Evolutionary conservation across 1,140 invertebrate species (phyloP), one percentile per base, ranked within the genome.

Genomic region (Sinonovacula constricta): DNA sequence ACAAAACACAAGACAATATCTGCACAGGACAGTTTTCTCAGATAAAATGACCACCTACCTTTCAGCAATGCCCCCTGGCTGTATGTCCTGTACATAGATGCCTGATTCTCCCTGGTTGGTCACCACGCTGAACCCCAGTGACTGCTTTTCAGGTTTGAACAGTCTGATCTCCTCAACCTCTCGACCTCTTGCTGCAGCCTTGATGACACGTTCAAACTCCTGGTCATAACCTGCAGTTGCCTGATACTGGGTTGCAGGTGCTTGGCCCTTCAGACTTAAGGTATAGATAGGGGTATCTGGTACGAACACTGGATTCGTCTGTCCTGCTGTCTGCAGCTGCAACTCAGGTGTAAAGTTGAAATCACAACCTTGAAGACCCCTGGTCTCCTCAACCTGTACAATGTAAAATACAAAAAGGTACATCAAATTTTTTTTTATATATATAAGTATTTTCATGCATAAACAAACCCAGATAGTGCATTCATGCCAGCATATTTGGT

Each of bases 81-180:
- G 95, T 82, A 96, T 95, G 85, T 95, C 94, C 90, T 95, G 94
- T 18, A 96, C 92, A 90, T 94, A 95, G 83, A 96, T 95, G 31
- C 95, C 95, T 28, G 95, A 90, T 85, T 95, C 94, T n/a, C 94
- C 94, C 83, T 93, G 70, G 39, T 86, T 85, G 14, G 95, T 94
- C 71, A 95, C 94, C 4, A 95, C 95, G 87, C 94, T 95, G 88
- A 96, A 95, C 36, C 95, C 95, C n/a, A 95, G 90, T 79, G 94
- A 95, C 53, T 91, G 92, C 22, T 94, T 94, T 86, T 95, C 95
- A 2, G 94, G 93, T 88, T 95, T 95, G 83, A 92, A 94, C 24
- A 95, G 87, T 92, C 95, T 87, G 34, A 91, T 89, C 2, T 80
- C 88, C 45, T 90, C 92, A 81, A 95, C 92, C 81, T 94, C 92